Base-by-base conservation (phyloP, 1,140 invertebrate genomes). In the Daktulosphaira vitifoliae region DNA sequence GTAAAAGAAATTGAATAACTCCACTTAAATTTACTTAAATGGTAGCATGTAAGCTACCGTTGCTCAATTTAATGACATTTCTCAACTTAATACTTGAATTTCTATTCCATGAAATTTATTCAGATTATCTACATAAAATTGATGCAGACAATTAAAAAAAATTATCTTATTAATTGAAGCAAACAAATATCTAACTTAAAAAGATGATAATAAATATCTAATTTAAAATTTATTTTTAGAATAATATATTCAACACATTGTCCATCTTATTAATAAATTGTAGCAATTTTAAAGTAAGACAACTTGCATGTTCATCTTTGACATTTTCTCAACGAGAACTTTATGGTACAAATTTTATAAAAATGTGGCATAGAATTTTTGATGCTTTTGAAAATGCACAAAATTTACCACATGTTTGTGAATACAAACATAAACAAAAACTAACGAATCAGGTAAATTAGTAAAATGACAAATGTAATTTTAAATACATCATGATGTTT, bases 311-410 rank as follows among this genome's bases (percentile, higher is more conserved):
- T 62, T 48, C 42, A 15, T 62, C 56, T 18, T 62, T 62, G 46
- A 62, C 26, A 23, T 62, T 33, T 33, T 29, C 18, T 33, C 42
- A 13, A 2, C 42, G 42, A 29, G 42, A 62, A 1, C 42, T 62
- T 3, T 62, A 62, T 33, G 56, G 56, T 29, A 46, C 20, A n/a
- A 62, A 62, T 22, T 62, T 46, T n/a, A 20, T 20, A 9, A 62
- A 62, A 46, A 62, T 62, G 56, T 62, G 56, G 56, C 56, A 62
- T 22, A 44, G 56, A n/a, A 9, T 62, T 8, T 62, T 62, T 33
- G 56, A 62, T 22, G 56, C 56, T 22, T 48, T 62, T 46, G 56
- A 62, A 62, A 62, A 62, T 22, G 9, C 56, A 7, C 56, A 62
- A 62, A 62, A 62, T 33, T 62, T 62, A 46, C 56, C 56, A 15